phyloP scores from a whole-genome alignment of 1,140 invertebrate genomes.

The Carposina sasakii region DNA sequence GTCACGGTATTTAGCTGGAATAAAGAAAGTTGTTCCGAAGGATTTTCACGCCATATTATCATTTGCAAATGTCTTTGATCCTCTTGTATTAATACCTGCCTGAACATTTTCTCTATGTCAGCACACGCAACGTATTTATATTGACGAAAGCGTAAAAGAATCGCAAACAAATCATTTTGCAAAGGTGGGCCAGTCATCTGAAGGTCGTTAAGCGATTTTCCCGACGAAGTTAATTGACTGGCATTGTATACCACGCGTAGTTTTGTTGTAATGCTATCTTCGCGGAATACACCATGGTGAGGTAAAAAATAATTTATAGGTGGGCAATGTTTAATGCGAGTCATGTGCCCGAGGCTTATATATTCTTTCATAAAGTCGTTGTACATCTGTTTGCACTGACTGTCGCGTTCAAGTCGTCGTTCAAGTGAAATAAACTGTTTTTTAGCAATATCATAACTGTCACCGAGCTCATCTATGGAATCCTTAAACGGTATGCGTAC shows the following conservation, averaged over 20 bases:
- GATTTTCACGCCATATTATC: slow-evolving; percentile 45
- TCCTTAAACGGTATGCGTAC: slow-evolving; percentile 21
- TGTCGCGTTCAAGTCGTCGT: slow-evolving; percentile 21
- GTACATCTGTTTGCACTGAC: slow-evolving; percentile 21
- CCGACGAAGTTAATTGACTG: slow-evolving; percentile 18
- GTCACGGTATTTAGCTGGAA: slow-evolving; percentile 37
- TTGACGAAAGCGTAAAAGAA: slow-evolving; percentile 25
- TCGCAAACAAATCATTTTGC: slow-evolving; percentile 39
- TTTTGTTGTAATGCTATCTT: slow-evolving; percentile 34
- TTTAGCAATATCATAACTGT: slow-evolving; percentile 15
- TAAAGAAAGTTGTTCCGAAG: slow-evolving; percentile 24
- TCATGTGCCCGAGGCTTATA: slow-evolving; percentile 28
- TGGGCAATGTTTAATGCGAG: neutral
- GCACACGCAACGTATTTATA: slow-evolving; percentile 19
- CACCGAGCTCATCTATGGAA: slow-evolving; percentile 15
- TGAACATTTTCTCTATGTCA: slow-evolving; percentile 27
- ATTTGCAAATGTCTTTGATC: slow-evolving; percentile 37
- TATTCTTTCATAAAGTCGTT: slow-evolving; percentile 34
- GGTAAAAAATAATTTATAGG: slow-evolving; percentile 39
- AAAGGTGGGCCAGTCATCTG: slow-evolving; percentile 40
- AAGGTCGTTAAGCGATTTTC: slow-evolving; percentile 39
- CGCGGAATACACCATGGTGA: slow-evolving; percentile 44
- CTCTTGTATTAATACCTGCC: slow-evolving; percentile 18
- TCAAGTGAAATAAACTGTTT: slow-evolving; percentile 21
- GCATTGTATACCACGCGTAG: slow-evolving; percentile 41